Conservation (phyloP, 1,140 invertebrate species). For the Drosophila sechellia region DNA sequence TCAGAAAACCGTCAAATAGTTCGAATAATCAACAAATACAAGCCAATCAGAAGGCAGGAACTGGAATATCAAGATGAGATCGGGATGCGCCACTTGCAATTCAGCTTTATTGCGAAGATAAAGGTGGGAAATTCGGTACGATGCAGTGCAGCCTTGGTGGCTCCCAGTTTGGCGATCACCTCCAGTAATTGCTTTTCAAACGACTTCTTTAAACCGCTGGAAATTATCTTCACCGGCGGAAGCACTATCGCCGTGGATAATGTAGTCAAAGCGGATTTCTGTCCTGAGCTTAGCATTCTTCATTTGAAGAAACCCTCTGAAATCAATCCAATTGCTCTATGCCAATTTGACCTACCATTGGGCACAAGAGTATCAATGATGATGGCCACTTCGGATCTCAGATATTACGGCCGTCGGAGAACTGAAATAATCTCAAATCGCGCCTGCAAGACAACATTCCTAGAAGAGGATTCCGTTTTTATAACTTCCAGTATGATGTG, state of each 20-base stretch:
- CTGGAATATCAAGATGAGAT: background rate
- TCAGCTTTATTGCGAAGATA: constrained; percentile 31
- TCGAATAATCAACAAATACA: constrained; percentile 36
- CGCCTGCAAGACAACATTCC: constrained; percentile 14
- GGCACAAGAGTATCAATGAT: constrained; percentile 22
- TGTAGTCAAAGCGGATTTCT: background rate
- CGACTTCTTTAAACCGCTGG: background rate
- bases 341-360: background rate
- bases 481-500: constrained; percentile 33
- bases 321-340: background rate
- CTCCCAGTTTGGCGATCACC: background rate
- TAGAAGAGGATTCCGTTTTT: constrained; percentile 9
- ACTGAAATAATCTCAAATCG: constrained; percentile 23
- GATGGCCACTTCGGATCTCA: constrained; percentile 31
- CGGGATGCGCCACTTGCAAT: background rate
- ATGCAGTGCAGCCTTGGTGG: constrained; percentile 31
- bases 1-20: constrained; percentile 18
- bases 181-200: constrained; percentile 13
- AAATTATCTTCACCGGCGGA: constrained; percentile 4
- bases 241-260: background rate
- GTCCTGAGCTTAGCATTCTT: constrained; percentile 13
- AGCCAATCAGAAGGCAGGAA: background rate
- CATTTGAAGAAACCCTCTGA: background rate
- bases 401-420: constrained; percentile 20
- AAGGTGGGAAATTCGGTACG: background rate